Evolutionary conservation across 1,140 invertebrate species (phyloP).

Genomic region (Holotrichia oblita): DNA sequence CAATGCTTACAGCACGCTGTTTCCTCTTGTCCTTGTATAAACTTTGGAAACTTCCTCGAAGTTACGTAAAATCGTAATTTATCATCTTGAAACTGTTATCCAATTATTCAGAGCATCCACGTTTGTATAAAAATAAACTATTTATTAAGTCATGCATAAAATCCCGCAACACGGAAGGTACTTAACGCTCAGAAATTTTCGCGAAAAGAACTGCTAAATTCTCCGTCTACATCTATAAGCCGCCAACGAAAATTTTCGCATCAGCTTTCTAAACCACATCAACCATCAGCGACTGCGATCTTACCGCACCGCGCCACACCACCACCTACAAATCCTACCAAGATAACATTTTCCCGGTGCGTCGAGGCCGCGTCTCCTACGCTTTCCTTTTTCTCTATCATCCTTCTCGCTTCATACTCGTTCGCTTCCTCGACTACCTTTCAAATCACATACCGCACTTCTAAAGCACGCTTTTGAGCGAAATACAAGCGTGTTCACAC

Average conservation of each 20-base stretch:
- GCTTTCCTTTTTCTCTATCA: neutral
- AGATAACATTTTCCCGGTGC: neutral
- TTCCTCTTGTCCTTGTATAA: too few relatives aligned
- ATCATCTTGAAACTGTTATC: too few relatives aligned
- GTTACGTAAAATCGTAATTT: too few relatives aligned
- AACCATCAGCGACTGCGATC: neutral
- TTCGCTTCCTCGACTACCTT: neutral
- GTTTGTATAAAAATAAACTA: too few relatives aligned
- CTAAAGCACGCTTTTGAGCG: conserved; percentile 6
- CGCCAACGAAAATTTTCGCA: neutral
- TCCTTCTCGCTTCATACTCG: neutral
- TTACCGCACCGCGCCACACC: neutral
- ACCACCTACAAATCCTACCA: neutral
- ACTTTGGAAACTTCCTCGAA: too few relatives aligned
- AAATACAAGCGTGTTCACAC: neutral
- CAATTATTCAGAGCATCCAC: too few relatives aligned
- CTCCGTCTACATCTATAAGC: neutral
- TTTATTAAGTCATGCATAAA: too few relatives aligned
- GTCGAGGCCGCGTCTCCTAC: neutral
- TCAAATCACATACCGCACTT: conserved; percentile 1
- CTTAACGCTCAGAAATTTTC: neutral
- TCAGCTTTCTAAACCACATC: neutral
- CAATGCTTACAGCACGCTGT: too few relatives aligned
- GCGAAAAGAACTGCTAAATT: neutral
- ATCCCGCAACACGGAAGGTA: too few relatives aligned